Evolutionary conservation across 2,113 vertebrate genomes (phyloP), one percentile per base, ranked within the genome.

Genomic region (Eupsittula cactorum): DNA sequence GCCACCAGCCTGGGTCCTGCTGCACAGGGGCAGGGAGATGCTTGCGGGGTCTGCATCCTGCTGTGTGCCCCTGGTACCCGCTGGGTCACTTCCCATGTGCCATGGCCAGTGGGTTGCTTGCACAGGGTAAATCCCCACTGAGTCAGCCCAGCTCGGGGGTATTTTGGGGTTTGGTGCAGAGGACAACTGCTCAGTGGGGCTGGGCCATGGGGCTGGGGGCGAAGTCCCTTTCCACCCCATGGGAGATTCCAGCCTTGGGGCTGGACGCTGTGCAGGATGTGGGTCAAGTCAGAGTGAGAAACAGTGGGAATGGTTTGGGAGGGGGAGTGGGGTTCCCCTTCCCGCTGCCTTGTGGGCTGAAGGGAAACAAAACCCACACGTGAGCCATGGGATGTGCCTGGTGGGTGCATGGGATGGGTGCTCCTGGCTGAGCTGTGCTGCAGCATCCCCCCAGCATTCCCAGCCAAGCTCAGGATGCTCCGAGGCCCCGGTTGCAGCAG

Each of bases 281-380:
- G 21, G 49, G 55, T 4, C 84, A 84, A 57, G 83, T 75, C 79
- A 79, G 29, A 44, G 33, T 2, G 3, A 75, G 60, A 82, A 78
- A 27, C 5, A 2, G 6, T 1, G 2, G 14, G 71, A 35, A 14
- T 0, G 13, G 60, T 7, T 8, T 2, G 8, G 39, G 55, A 28
- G 15, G 27, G 27, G 39, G 12, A 28, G 24, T 0, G 35, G 70
- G 59, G 5, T 33, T 68, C 67, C 88, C 83, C 88, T 62, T 17
- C 71, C 8, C 0, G 0, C 47, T 78, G n/a, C 35, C 13, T 7
- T 2, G 4, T 0, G 5, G 35, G 47, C 37, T 12, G 19, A 25
- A 35, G 87, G 77, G 52, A 55, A 62, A 49, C 7, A 16, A 60
- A 67, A 16, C 78, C 67, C 71, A 31, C 4, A 1, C 2, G 3